phyloP scores from a whole-genome alignment of 2,797 vertebrate species.

The Stomatorhinus walkeri region DNA sequence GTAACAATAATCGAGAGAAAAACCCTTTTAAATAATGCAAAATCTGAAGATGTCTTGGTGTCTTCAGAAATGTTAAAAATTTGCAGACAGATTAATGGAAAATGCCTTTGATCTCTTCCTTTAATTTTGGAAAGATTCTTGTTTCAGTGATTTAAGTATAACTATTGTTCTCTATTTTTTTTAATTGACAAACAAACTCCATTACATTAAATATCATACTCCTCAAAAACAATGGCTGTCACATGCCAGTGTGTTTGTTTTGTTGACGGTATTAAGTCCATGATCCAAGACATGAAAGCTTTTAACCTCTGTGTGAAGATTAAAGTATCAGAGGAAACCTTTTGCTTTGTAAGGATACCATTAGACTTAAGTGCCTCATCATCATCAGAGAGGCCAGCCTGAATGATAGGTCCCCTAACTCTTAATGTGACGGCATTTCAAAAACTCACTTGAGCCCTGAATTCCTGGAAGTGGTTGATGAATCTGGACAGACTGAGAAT shows the following conservation, averaged over 20 bases:
- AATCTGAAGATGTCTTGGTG: neutral
- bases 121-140: neutral
- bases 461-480: neutral
- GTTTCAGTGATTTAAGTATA: neutral
- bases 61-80: neutral
- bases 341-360: neutral
- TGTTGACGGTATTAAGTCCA: neutral
- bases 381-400: neutral
- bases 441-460: conserved; percentile 5
- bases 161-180: neutral
- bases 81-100: neutral
- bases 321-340: neutral
- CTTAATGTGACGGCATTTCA: neutral
- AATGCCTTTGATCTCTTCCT: neutral
- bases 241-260: neutral
- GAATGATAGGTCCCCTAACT: neutral
- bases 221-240: neutral
- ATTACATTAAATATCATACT: neutral
- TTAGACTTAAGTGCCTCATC: conserved; percentile 3
- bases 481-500: neutral
- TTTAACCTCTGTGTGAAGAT: neutral
- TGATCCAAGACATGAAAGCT: neutral
- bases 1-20: neutral
- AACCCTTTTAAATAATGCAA: neutral
- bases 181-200: neutral